Percentiles rank a stretch among this genome's conserved stretches.
phyloP scores from a whole-genome alignment of 2,797 vertebrate species.

The Staurois parvus region DNA sequence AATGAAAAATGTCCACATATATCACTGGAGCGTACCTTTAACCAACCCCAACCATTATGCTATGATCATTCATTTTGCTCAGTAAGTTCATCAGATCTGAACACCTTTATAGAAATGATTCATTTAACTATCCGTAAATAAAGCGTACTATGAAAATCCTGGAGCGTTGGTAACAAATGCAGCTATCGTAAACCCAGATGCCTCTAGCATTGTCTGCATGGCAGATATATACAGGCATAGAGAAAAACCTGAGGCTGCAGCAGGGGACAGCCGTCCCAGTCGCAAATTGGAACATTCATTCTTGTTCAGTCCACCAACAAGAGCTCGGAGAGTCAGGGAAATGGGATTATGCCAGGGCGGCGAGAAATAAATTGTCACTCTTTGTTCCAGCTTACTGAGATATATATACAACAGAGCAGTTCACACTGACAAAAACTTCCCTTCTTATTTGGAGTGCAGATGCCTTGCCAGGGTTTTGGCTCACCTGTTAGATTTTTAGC shows the following conservation, averaged over 20 bases:
- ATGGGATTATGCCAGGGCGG: slow-evolving; percentile 20
- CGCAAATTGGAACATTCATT: slow-evolving; percentile 44
- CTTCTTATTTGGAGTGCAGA: not conserved
- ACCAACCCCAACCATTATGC: not conserved
- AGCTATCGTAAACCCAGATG: not conserved
- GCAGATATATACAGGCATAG: slow-evolving; percentile 13
- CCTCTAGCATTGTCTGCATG: not conserved
- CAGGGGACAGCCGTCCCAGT: slow-evolving; percentile 12
- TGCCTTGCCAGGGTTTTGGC: not conserved
- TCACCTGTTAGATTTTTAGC: not conserved
- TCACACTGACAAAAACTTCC: not conserved
- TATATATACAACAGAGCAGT: slow-evolving; percentile 11
- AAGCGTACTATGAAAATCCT: not conserved
- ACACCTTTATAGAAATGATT: not conserved
- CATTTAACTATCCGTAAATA: not conserved
- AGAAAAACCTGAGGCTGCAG: not conserved
- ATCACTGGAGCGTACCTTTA: not conserved
- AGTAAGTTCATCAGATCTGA: not conserved
- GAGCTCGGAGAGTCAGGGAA: slow-evolving; percentile 16
- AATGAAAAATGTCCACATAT: not conserved
- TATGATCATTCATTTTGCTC: not conserved
- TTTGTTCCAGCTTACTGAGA: slow-evolving; percentile 14
- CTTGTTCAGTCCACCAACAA: slow-evolving; percentile 42
- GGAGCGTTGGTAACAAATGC: not conserved
- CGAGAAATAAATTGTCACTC: slow-evolving; percentile 41